These are phyloP conservation scores for Scaptomyza polygonia DNA, from an alignment of 2,888 invertebrate genomes.

Conservation along the genomic window DNA sequence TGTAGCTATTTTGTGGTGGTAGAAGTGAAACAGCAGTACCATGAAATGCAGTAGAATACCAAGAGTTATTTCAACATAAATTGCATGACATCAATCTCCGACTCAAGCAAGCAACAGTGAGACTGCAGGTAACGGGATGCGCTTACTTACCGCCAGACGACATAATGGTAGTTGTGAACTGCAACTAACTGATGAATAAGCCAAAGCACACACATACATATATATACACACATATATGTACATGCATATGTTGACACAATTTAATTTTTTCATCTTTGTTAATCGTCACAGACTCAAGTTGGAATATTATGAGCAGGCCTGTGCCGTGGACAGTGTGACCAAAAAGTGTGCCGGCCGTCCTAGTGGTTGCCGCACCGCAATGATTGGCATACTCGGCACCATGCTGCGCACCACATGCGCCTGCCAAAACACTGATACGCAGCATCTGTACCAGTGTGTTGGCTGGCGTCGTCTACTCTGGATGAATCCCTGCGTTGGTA, in stretches of 20 bases:
- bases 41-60: constrained; percentile 68
- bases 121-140: constrained; percentile 63
- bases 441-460: constrained; percentile 93
- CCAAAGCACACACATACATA: neutral
- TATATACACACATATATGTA: neutral
- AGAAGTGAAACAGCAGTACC: constrained; percentile 50
- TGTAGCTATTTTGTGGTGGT: constrained; percentile 50
- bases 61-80: constrained; percentile 68
- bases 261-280: constrained; percentile 3
- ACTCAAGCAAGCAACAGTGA: constrained; percentile 18
- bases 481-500: constrained; percentile 97
- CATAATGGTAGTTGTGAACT: constrained; percentile 21
- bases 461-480: constrained; percentile 95
- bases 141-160: constrained; percentile 48
- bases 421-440: constrained; percentile 93
- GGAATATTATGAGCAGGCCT: constrained; percentile 95
- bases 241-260: constrained; percentile 36
- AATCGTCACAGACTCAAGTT: constrained; percentile 87
- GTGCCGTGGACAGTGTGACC: constrained; percentile 95
- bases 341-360: constrained; percentile 95
- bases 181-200: constrained; percentile 46
- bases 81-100: constrained; percentile 75
- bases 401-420: constrained; percentile 94
- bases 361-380: constrained; percentile 92
- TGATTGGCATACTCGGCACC: constrained; percentile 95